Base-by-base conservation (phyloP, 2,113 vertebrate species). In the Sorex fumeus region DNA sequence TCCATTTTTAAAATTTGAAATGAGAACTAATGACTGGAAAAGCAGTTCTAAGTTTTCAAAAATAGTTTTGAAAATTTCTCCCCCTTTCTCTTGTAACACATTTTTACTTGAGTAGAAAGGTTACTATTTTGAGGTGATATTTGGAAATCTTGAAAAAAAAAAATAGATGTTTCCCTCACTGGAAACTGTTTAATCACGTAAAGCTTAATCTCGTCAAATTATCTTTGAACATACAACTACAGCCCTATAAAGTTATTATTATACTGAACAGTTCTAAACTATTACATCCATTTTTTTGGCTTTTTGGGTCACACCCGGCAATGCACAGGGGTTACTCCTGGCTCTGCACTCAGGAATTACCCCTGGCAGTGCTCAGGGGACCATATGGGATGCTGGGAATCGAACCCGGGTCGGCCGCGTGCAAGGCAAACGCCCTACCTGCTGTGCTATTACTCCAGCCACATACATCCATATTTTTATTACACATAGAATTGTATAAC, bases 121-220 rank as follows among this genome's bases (percentile, higher is more conserved):
- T 81, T 86, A 79, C 72, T 84, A 87, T 91, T 88, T 81, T 97
- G 36, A 50, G 30, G 67, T 43, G 30, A 80, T 78, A 75, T 23
- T 86, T 91, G 72, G 69, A 93, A 95, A 87, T 84, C 23, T 60
- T 86, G 84, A 66, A 95, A 87, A 91, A 10, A 50, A 23, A 95
- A 70, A 80, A 60, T 34, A 93, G 23, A 89, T 79, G 88, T 90
- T 71, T 53, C 23, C 53, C 23, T 47, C 13, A 67, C 2, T 87
- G 64, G 81, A 94, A 93, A 87, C 27, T 79, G 23, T n/a, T 84
- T 88, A 91, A 6, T 50, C 28, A 53, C 93, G 34, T 75, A 50
- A 77, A 79, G 45, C 77, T n/a, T 40, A 94, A 86, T 7, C 69
- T 16, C 13, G 13, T 79, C 18, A 90, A 50, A 50, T 69, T 19